Conservation (phyloP, 2,113 vertebrate genomes). For the Catharus fuscescens region DNA sequence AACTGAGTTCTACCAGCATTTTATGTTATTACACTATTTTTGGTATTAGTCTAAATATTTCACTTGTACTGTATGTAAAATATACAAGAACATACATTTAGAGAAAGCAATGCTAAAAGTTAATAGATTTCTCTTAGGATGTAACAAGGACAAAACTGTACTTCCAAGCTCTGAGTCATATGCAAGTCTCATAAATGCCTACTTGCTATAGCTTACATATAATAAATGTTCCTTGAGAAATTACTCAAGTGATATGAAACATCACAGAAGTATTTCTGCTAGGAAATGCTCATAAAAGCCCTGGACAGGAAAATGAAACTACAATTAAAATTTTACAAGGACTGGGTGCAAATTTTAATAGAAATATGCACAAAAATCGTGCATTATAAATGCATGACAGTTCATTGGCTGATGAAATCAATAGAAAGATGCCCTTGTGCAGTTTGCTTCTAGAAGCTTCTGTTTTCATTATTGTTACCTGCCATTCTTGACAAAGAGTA, state of each 20-base stretch:
- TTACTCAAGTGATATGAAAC: background rate
- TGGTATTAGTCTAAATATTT: background rate
- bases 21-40: background rate
- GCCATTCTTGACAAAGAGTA: background rate
- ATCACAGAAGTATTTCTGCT: background rate
- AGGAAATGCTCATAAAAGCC: slow-evolving; percentile 7
- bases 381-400: background rate
- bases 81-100: background rate
- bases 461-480: background rate
- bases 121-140: background rate
- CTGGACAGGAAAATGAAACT: background rate
- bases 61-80: background rate
- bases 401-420: background rate
- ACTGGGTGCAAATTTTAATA: background rate
- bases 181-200: background rate
- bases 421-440: background rate
- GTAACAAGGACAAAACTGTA: background rate
- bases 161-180: background rate
- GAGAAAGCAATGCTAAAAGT: background rate
- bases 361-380: background rate
- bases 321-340: slow-evolving; percentile 10
- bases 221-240: slow-evolving; percentile 9
- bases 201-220: background rate
- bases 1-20: background rate
- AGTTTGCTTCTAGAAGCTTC: background rate